Conservation (phyloP, 2,797 vertebrate species). For the Epinephelus awoara region DNA sequence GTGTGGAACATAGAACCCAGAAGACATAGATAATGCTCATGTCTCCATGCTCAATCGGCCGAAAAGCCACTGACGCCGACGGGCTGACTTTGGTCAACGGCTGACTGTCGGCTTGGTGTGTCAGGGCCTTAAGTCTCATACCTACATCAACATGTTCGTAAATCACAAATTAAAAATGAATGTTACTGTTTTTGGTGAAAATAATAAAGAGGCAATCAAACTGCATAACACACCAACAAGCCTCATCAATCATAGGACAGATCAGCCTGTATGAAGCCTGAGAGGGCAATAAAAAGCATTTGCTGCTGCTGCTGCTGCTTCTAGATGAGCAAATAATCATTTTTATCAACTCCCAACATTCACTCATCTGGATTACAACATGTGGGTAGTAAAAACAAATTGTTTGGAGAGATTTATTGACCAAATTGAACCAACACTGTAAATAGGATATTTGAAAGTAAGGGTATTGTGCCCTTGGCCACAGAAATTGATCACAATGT, state of each 20-base stretch:
- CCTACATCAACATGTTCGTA: no score
- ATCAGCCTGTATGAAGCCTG: not conserved
- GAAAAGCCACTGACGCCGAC: no score
- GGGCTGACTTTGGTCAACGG: no score
- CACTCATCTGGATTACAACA: slow-evolving; percentile 14
- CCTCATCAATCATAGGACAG: not conserved
- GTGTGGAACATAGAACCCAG: no score
- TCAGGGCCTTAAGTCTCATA: no score
- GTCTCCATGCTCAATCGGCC: no score
- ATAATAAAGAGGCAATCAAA: not conserved
- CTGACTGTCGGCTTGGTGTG: no score
- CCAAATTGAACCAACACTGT: not conserved
- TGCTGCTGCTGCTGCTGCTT: slow-evolving; percentile 10
- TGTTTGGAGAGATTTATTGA: not conserved
- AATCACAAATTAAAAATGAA: no score
- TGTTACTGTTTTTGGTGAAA: not conserved
- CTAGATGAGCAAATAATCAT: slow-evolving; percentile 6
- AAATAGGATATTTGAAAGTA: not conserved
- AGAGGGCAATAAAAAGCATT: slow-evolving; percentile 16
- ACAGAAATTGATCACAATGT: not conserved
- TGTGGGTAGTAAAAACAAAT: slow-evolving; percentile 7
- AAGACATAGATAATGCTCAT: no score
- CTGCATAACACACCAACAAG: no score
- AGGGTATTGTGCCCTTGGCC: not conserved
- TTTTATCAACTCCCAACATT: slow-evolving; percentile 2